Percentiles rank a stretch among this genome's conserved stretches.
Evolutionary conservation across 2,113 vertebrate genomes (phyloP).

Genomic region (Paraplagusia blochii): DNA sequence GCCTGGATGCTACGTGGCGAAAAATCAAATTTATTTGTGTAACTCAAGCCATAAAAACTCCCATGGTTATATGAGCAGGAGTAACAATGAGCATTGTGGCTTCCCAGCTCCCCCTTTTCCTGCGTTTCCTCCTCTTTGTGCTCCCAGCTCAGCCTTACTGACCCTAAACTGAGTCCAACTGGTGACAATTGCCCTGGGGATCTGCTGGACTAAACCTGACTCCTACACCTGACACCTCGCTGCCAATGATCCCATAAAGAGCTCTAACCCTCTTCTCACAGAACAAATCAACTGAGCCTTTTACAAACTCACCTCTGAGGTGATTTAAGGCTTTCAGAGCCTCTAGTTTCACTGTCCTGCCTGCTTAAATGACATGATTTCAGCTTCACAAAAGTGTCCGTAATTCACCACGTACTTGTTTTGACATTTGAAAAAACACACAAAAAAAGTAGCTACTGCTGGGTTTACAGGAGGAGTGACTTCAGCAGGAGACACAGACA

Average conservation of each 20-base stretch:
- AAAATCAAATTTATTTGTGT: slow-evolving; percentile 4
- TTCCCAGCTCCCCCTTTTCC: slow-evolving; percentile 3
- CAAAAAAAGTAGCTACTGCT: background rate
- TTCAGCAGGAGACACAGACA: background rate
- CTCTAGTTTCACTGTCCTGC: background rate
- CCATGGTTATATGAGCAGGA: background rate
- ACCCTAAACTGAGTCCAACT: background rate
- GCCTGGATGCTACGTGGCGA: slow-evolving; percentile 24
- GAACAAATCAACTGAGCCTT: slow-evolving; percentile 50
- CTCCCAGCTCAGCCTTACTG: slow-evolving; percentile 8
- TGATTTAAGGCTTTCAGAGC: background rate
- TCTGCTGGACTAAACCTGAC: slow-evolving; percentile 21
- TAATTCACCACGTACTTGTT: background rate
- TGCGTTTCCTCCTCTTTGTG: slow-evolving; percentile 3
- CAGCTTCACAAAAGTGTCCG: no score
- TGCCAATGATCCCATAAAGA: slow-evolving; percentile 49
- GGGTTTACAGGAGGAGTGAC: background rate
- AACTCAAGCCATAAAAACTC: background rate
- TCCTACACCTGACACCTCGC: slow-evolving; percentile 53
- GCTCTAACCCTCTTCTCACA: slow-evolving; percentile 33
- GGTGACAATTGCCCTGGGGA: slow-evolving; percentile 4
- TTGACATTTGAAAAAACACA: slow-evolving; percentile 2
- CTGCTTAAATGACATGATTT: no score
- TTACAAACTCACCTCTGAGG: slow-evolving; percentile 35
- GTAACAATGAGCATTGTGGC: background rate